Evolutionary conservation across 2,797 vertebrate species (phyloP), one percentile per base, ranked within the genome.

Genomic region (Anolis apletophallus): DNA sequence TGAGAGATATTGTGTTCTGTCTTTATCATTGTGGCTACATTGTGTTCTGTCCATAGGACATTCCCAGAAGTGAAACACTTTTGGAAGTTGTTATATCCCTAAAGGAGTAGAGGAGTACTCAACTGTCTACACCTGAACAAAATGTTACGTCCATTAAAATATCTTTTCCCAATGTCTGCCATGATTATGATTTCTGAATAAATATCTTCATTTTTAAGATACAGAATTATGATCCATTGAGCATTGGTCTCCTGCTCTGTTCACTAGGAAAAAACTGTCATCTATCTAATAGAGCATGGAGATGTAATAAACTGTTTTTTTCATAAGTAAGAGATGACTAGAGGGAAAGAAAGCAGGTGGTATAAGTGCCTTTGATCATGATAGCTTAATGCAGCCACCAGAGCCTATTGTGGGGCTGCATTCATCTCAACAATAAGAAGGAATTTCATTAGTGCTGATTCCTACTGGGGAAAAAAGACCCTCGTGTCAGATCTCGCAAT

Each of bases 261-360:
- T 57, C 36, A 50, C 32, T 52, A 50, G 55, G 82, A n/a, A 17
- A n/a, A n/a, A 76, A 78, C 75, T 12, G 40, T 17, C 61, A 76
- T 64, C 57, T 84, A 34, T 64, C 26, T 64, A 84, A 50, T 26
- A 21, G 29, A 76, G 46, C 73, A 64, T 84, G n/a, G 7, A 32
- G 82, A 84, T 76, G 76, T 76, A 64, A 84, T 52, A 64, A 84
- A 84, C 40, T 52, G n/a, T 50, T 59, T 68, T n/a, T 54, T 80
- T 85, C 34, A 79, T 72, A 57, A 80, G 59, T 54, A 85, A 78
- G 79, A 71, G 57, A 71, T 79, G 79, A 54, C 13, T 46, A 50
- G 64, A 50, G 34, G 32, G 29, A 85, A 14, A 69, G 16, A 71
- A 71, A 74, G 36, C 69, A 74, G 67, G 54, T 71, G 36, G 32